A percentile compares a stretch with the other conserved stretches of the same genome.
These are phyloP conservation scores for Camponotus floridanus DNA, from an alignment of 1,140 invertebrate genomes.

Conservation along the genomic window DNA sequence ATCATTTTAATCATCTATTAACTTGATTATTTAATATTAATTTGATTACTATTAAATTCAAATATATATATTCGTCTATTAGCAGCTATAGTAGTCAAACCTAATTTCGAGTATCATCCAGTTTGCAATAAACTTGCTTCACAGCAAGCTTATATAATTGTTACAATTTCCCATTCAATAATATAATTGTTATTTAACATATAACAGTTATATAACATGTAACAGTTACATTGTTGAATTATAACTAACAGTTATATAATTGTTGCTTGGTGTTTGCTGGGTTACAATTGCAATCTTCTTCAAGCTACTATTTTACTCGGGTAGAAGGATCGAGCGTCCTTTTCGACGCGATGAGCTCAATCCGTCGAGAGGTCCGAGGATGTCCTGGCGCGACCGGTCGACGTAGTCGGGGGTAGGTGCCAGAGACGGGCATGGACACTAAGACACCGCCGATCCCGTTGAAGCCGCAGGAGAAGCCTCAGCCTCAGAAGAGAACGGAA, in stretches of 20 bases:
- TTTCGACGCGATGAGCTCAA: constrained; percentile 73
- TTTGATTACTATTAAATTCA: too few species aligned
- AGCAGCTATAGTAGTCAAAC: neutral
- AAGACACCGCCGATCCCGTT: constrained; percentile 83
- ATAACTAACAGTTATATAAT: too few species aligned
- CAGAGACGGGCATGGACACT: constrained; percentile 84
- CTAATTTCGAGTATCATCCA: neutral
- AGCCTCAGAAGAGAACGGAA: constrained; percentile 72
- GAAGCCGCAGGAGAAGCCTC: constrained; percentile 78
- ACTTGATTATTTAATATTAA: too few species aligned
- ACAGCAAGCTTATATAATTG: too few species aligned
- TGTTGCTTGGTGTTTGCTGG: too few species aligned
- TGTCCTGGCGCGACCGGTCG: constrained; percentile 70
- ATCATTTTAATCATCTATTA: neutral
- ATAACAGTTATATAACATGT: too few species aligned
- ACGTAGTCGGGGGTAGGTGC: constrained; percentile 75
- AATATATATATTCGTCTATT: neutral
- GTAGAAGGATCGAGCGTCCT: constrained; percentile 54
- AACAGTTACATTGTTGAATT: too few species aligned
- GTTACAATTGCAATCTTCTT: constrained; percentile 48
- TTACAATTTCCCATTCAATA: too few species aligned
- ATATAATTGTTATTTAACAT: too few species aligned
- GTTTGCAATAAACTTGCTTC: neutral
- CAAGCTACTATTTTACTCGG: constrained; percentile 40
- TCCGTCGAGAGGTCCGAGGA: constrained; percentile 71